A percentile compares a stretch with the other conserved stretches of the same genome.
Conservation (phyloP, 2,797 vertebrate genomes). For the Spheniscus humboldti region DNA sequence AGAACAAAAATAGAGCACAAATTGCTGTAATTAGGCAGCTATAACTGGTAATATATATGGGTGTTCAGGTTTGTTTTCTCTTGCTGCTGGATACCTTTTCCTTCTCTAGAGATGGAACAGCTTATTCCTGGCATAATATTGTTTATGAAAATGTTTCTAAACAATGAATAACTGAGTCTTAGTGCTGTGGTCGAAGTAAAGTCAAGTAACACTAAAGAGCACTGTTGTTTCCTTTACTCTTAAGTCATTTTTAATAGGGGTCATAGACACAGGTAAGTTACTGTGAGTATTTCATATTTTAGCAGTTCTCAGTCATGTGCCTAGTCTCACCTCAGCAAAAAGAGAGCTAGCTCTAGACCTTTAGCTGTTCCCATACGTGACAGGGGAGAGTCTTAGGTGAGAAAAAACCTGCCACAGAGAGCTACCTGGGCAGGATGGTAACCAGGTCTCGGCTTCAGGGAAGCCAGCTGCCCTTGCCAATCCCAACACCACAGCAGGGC, state of each 20-base stretch:
- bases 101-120: neutral
- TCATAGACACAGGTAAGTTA: neutral
- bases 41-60: neutral
- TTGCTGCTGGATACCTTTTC: neutral
- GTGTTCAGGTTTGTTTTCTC: neutral
- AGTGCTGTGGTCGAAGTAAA: neutral
- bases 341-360: neutral
- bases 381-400: neutral
- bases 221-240: neutral
- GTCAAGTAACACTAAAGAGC: neutral
- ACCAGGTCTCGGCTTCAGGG: neutral
- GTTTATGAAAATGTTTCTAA: neutral
- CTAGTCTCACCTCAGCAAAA: neutral
- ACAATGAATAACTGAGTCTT: neutral
- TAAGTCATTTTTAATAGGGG: neutral
- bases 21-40: conserved; percentile 40
- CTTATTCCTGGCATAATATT: neutral
- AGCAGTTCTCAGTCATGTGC: neutral
- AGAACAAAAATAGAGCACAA: conserved; percentile 13
- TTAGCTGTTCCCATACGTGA: neutral
- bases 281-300: neutral
- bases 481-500: fast-evolving
- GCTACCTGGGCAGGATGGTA: neutral
- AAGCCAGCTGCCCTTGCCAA: neutral
- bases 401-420: neutral